Evolutionary conservation across 2,797 vertebrate genomes (phyloP).

Genomic region (Takifugu ocellatus): DNA sequence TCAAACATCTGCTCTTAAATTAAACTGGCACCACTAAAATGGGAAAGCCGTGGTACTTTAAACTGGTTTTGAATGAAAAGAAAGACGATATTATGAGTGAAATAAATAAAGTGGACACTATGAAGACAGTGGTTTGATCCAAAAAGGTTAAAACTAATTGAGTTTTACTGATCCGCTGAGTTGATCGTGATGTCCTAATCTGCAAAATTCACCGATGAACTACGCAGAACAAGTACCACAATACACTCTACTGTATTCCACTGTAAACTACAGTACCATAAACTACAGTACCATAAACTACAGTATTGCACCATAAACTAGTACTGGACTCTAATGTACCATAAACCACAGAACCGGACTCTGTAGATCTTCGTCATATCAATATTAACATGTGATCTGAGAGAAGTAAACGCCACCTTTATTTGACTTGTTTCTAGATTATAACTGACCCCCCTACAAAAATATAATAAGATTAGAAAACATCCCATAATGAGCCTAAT

Average conservation of each 20-base stretch:
- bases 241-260: no score
- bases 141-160: conserved; percentile 76
- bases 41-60: conserved; percentile 26
- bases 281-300: no score
- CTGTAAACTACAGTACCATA: no score
- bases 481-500: not conserved
- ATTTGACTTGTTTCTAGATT: not conserved
- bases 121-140: conserved; percentile 79
- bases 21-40: conserved; percentile 29
- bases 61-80: conserved; percentile 9
- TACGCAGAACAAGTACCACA: no score
- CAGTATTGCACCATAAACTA: not conserved
- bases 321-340: no score
- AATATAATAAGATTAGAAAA: conserved; percentile 7
- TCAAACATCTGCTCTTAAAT: conserved; percentile 51
- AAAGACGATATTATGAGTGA: conserved; percentile 30
- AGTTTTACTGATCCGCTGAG: conserved; percentile 11
- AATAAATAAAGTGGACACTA: conserved; percentile 68
- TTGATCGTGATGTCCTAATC: conserved; percentile 1
- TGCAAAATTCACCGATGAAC: conserved; percentile 15
- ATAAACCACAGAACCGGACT: not conserved
- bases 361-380: conserved; percentile 4
- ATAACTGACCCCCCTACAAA: conserved; percentile 3
- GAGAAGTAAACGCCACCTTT: not conserved
- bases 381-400: not conserved